Evolutionary conservation across 1,140 invertebrate species (phyloP), one percentile per base, ranked within the genome.

Genomic region (Spodoptera litura): DNA sequence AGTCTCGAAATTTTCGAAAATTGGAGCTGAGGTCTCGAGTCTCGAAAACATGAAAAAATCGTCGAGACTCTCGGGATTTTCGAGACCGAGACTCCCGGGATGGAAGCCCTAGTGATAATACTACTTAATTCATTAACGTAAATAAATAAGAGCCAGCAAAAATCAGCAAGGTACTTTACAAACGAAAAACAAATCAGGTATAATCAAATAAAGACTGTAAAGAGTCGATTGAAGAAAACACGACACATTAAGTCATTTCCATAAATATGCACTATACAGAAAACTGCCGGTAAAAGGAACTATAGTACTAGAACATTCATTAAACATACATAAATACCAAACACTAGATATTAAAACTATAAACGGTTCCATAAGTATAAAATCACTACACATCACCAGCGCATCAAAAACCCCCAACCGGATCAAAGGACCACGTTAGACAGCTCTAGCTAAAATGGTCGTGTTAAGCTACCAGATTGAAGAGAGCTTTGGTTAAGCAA

Each of bases 111-210:
- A n/a, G 20, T 20, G 20, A 20, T 31, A 31, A 31, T 31, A 31
- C 31, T 31, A 31, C 31, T 31, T 5, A 31, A 31, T 5, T 4
- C 31, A 31, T 5, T 3, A 31, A 31, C 31, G 31, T 31, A 31
- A 31, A 31, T 0, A 31, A 31, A 31, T 5, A 31, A 31, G 31
- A 3, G 31, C 31, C 4, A 31, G 3, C 31, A 31, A 31, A 31
- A 2, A 31, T 31, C 27, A 4, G 4, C 31, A 31, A 31, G 31
- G 79, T 84, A 80, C 85, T 83, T 81, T 77, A 78, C 35, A 85
- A 83, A 87, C 85, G 86, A 84, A 88, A 58, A 83, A 82, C 81
- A 81, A 84, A 84, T 86, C 87, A 56, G 4, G 31, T 20, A 13
- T 11, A 72, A 35, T 20, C 49, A 12, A 51, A 8, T 12, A 68